These are phyloP conservation scores for Mormyrus proboscirostris DNA, from an alignment of 2,797 vertebrate species.

Conservation along the genomic window DNA sequence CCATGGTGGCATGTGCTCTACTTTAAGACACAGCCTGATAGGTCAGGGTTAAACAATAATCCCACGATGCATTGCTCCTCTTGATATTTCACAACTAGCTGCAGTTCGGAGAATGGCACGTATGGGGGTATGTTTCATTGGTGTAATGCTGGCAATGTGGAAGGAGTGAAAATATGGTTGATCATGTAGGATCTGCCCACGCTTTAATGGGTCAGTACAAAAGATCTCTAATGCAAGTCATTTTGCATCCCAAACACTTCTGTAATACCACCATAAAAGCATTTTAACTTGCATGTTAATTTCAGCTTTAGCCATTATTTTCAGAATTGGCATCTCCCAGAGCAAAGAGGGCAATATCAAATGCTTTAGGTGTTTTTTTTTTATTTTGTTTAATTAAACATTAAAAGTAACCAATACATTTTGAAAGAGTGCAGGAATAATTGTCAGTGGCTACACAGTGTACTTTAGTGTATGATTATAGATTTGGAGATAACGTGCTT, in stretches of 20 bases:
- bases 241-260: neutral
- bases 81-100: neutral
- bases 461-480: conserved; percentile 40
- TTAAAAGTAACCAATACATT: conserved; percentile 31
- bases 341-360: conserved; percentile 41
- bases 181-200: neutral
- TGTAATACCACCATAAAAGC: conserved; percentile 39
- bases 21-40: neutral
- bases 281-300: conserved; percentile 33
- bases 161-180: neutral
- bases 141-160: neutral
- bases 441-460: conserved; percentile 43
- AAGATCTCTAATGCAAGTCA: conserved; percentile 5
- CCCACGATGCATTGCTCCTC: neutral
- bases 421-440: conserved; percentile 34
- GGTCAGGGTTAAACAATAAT: neutral
- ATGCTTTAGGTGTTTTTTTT: conserved; percentile 29
- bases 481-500: conserved; percentile 42
- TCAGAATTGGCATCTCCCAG: conserved; percentile 31
- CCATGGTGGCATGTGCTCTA: neutral
- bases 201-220: neutral
- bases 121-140: neutral
- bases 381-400: conserved; percentile 35
- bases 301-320: conserved; percentile 47
- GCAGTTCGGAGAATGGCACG: neutral